phyloP scores from a whole-genome alignment of 2,888 invertebrate genomes.

The Catotricha subobsoleta region DNA sequence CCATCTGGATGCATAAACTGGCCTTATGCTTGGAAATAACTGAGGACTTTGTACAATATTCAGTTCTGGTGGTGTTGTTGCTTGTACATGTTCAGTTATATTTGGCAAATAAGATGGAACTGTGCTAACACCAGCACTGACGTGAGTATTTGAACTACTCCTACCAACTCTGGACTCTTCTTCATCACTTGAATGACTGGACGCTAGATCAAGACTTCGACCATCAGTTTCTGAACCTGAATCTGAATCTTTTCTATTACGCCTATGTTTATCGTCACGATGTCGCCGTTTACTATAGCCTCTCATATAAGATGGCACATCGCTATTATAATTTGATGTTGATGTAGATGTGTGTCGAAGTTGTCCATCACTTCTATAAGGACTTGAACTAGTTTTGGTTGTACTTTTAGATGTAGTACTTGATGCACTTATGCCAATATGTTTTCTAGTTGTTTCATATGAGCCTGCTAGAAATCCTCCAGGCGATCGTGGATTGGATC shows the following conservation, averaged over 20 bases:
- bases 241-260: slow-evolving; percentile 45
- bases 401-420: slow-evolving; percentile 89
- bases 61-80: slow-evolving; percentile 41
- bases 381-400: slow-evolving; percentile 85
- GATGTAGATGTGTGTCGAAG: slow-evolving; percentile 68
- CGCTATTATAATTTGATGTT: slow-evolving; percentile 73
- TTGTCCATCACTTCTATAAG: slow-evolving; percentile 72
- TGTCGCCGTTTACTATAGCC: slow-evolving; percentile 31
- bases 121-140: slow-evolving; percentile 29
- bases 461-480: slow-evolving; percentile 19
- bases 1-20: slow-evolving; percentile 47
- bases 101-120: slow-evolving; percentile 41
- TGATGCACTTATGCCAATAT: slow-evolving; percentile 85
- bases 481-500: slow-evolving; percentile 19
- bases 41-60: slow-evolving; percentile 48
- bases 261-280: slow-evolving; percentile 18
- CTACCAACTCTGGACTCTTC: slow-evolving; percentile 37
- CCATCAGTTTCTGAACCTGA: slow-evolving; percentile 68
- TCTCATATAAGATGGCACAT: slow-evolving; percentile 52
- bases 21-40: slow-evolving; percentile 47
- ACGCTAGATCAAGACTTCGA: slow-evolving; percentile 74
- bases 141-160: slow-evolving; percentile 28
- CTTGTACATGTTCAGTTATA: slow-evolving; percentile 35
- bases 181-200: slow-evolving; percentile 90
- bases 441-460: slow-evolving; percentile 44